These are phyloP conservation scores for Fregata magnificens DNA, from an alignment of 2,113 vertebrate species.

Conservation along the genomic window DNA sequence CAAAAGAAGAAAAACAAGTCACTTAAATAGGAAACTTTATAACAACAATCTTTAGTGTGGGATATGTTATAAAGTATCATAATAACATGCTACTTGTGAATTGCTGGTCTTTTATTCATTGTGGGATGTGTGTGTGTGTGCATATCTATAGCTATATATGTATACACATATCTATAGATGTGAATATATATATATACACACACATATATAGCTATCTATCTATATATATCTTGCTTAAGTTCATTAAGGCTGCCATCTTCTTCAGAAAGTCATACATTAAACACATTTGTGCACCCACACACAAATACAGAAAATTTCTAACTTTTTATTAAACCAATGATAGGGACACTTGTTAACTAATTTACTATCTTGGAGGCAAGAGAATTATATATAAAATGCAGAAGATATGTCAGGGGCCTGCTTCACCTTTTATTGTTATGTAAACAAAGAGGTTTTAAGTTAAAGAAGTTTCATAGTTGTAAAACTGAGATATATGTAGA, in stretches of 20 bases:
- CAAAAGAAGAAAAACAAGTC: not conserved
- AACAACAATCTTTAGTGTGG: not conserved
- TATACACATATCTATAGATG: not conserved
- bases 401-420: not conserved
- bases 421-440: not conserved
- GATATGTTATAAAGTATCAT: not conserved
- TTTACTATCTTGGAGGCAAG: not conserved
- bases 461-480: not conserved
- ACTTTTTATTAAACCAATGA: not conserved
- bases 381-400: not conserved
- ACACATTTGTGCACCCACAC: not conserved
- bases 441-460: not conserved
- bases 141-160: not conserved
- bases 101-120: conserved; percentile 18
- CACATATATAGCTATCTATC: not conserved
- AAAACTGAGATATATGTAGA: not conserved
- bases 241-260: conserved; percentile 14
- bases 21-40: not conserved
- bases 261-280: not conserved
- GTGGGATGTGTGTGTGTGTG: not conserved
- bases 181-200: not conserved
- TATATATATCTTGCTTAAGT: not conserved
- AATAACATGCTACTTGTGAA: not conserved
- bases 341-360: not conserved
- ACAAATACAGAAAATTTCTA: not conserved